Evolutionary conservation across 1,140 invertebrate species (phyloP).

Genomic region (Dermatophagoides farinae): DNA sequence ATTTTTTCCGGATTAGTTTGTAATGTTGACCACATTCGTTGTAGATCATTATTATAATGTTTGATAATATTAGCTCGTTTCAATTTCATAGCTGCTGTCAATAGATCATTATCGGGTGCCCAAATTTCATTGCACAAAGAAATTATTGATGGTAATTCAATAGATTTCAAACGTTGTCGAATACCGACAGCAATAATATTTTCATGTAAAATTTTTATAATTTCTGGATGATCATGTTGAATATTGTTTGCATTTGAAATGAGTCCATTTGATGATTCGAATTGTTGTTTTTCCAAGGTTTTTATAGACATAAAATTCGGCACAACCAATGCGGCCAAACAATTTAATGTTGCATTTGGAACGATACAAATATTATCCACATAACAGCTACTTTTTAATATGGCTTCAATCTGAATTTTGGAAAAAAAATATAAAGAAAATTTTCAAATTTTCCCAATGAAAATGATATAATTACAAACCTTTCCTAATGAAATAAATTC

Average conservation of each 20-base stretch:
- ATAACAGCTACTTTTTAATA: constrained; percentile 71
- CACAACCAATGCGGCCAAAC: constrained; percentile 71
- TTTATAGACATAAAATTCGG: constrained; percentile 46
- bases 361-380: constrained; percentile 91
- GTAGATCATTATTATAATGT: neutral
- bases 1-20: neutral
- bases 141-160: constrained; percentile 30
- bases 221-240: constrained; percentile 41
- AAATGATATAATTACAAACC: constrained; percentile 18
- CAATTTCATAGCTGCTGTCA: constrained; percentile 32
- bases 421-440: constrained; percentile 32
- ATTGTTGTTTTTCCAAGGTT: constrained; percentile 39
- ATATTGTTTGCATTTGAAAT: neutral
- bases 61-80: constrained; percentile 13
- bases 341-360: constrained; percentile 59
- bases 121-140: constrained; percentile 28
- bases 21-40: neutral
- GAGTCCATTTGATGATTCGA: neutral
- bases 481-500: constrained; percentile 51
- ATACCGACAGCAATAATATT: neutral
- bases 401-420: constrained; percentile 42
- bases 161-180: constrained; percentile 7
- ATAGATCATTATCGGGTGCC: constrained; percentile 32
- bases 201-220: neutral
- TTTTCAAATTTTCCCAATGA: constrained; percentile 38